Percentiles rank a stretch among this genome's conserved stretches.
phyloP scores from a whole-genome alignment of 2,797 vertebrate genomes.

The Tiaroga cobitis region DNA sequence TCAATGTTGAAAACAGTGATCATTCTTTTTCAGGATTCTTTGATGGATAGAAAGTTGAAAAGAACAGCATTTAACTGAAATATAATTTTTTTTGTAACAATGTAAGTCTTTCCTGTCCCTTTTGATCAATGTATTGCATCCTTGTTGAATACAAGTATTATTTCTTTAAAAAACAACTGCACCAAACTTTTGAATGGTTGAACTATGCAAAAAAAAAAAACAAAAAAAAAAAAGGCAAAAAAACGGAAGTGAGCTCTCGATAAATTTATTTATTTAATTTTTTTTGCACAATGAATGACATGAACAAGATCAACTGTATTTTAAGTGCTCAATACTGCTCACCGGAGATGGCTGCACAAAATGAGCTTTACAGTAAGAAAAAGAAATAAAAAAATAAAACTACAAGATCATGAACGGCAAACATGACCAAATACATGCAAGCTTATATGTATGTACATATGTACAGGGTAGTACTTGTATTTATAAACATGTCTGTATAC shows the following conservation, averaged over 20 bases:
- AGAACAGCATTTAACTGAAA: neutral
- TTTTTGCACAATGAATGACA: conserved; percentile 99
- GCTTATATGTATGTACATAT: conserved; percentile 87
- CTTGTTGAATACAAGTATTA: neutral
- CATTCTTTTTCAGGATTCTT: neutral
- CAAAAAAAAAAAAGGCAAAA: conserved; percentile 2
- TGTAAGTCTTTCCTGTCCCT: neutral
- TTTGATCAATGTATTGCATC: neutral
- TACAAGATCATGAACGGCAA: conserved; percentile 97
- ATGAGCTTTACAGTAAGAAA: conserved; percentile 87
- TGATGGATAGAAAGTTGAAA: neutral
- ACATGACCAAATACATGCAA: conserved; percentile 99
- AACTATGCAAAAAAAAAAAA: neutral
- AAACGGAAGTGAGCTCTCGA: conserved; percentile 68
- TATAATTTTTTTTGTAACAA: neutral
- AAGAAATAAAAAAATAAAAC: conserved; percentile 73
- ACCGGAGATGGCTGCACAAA: conserved; percentile 90
- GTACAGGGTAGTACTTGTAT: conserved; percentile 83
- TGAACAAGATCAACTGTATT: conserved; percentile 97
- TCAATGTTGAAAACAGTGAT: neutral
- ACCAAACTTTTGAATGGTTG: neutral
- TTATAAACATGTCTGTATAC: conserved; percentile 83
- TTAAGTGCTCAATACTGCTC: conserved; percentile 98
- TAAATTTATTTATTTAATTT: conserved; percentile 93
- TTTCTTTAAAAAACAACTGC: neutral